Conservation (phyloP, 2,113 vertebrate species). For the Mungos mungo region DNA sequence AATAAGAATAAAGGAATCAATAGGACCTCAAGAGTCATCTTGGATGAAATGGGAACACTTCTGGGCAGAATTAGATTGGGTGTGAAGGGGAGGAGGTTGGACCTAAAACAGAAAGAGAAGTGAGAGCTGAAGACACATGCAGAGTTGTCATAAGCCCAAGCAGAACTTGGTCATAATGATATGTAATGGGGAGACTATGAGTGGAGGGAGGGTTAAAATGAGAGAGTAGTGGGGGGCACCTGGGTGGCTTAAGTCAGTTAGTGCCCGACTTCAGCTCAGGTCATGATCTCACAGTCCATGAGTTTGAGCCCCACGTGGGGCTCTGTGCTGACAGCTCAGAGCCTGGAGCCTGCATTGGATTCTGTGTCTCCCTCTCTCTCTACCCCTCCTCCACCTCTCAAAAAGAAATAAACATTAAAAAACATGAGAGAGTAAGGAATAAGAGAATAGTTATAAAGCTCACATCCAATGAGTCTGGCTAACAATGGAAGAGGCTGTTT, state of each 20-base stretch:
- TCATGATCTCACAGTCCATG: no score
- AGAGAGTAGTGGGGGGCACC: not conserved
- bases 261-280: no score
- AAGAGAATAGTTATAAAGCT: not conserved
- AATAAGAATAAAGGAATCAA: not conserved
- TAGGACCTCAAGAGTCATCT: not conserved
- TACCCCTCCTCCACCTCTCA: no score
- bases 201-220: not conserved
- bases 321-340: no score
- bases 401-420: no score
- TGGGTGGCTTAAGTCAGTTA: no score
- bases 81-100: not conserved
- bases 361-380: no score
- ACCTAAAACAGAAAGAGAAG: not conserved
- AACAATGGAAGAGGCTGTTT: not conserved
- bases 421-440: conserved; percentile 8
- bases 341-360: no score
- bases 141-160: not conserved
- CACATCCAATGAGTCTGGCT: conserved; percentile 13
- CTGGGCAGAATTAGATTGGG: not conserved
- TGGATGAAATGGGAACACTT: not conserved
- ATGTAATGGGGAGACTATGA: not conserved
- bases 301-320: no score
- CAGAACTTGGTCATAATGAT: not conserved
- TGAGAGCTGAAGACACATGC: not conserved